These are phyloP conservation scores for Fringilla coelebs DNA, from an alignment of 2,797 vertebrate species.

Conservation along the genomic window DNA sequence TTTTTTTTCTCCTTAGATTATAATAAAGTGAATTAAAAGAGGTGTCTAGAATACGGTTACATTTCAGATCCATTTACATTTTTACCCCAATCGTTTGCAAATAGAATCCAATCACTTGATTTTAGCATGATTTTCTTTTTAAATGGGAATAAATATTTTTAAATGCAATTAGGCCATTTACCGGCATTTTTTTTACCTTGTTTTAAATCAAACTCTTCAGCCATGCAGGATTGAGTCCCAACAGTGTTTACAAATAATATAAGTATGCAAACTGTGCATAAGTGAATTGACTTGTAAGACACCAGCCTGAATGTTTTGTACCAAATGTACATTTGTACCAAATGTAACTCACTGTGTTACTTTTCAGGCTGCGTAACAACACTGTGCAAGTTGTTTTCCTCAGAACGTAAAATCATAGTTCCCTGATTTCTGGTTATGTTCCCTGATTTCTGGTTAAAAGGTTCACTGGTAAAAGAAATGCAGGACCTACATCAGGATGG, in stretches of 20 bases:
- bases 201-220: not conserved
- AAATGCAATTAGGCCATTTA: not conserved
- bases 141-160: not conserved
- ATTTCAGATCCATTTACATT: not conserved
- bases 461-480: not conserved
- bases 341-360: not conserved
- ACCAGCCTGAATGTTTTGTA: not conserved
- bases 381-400: not conserved
- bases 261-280: not conserved
- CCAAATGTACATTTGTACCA: not conserved
- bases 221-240: not conserved
- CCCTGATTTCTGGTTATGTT: not conserved
- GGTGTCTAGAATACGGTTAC: not conserved
- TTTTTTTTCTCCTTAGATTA: conserved; percentile 43
- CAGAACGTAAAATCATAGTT: not conserved
- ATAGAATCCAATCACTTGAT: not conserved
- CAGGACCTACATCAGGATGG: not conserved
- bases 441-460: not conserved
- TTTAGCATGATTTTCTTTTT: not conserved
- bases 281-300: not conserved
- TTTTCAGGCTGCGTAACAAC: not conserved
- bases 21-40: conserved; percentile 1
- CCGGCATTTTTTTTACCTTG: not conserved
- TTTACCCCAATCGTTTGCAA: not conserved
- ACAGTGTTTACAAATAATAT: not conserved